Evolutionary conservation across 2,113 vertebrate genomes (phyloP), one percentile per base, ranked within the genome.

Genomic region (Tetrax tetrax): DNA sequence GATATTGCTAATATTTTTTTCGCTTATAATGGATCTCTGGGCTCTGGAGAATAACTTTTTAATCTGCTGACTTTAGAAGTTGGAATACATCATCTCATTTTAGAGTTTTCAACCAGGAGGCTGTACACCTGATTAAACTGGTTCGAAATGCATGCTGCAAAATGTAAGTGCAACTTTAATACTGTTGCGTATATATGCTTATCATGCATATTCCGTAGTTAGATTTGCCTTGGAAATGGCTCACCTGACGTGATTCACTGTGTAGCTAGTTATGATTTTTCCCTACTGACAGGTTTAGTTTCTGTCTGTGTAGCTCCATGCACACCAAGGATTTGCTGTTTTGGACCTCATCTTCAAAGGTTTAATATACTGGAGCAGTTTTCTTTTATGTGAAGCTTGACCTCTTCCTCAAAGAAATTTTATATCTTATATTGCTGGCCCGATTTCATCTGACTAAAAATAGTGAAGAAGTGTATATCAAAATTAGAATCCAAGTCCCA

Each of bases 11-110:
- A 48, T 86, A 81, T 2, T 81, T 86, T 65, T 81, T 51, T 86
- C 56, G 69, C 38, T 88, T 95, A 22, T 94, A 93, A 89, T 94
- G 88, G 72, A 64, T 95, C 76, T 90, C 47, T 93, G 60, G 29
- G 37, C 92, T 92, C 94, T 87, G 19, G 92, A 89, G 95, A 86
- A 17, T 94, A 89, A 86, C 60, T 81, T 87, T 54, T 83, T 95
- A 71, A 79, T 94, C 43, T 92, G 47, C 83, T 93, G 86, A 87
- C 69, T 89, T 89, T 6, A 78, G 77, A 92, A 87, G 24, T 14
- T 87, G 38, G 48, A 94, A 91, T 78, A 38, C 13, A 31, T 89
- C 10, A 70, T 92, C 64, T 95, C 33, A 22, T 51, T 95, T 89
- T 71, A n/a, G 60, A 84, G 35, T 87, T 94, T 78, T 78, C 76